These are phyloP conservation scores for Castor canadensis DNA, from an alignment of 2,113 vertebrate genomes.

Conservation along the genomic window DNA sequence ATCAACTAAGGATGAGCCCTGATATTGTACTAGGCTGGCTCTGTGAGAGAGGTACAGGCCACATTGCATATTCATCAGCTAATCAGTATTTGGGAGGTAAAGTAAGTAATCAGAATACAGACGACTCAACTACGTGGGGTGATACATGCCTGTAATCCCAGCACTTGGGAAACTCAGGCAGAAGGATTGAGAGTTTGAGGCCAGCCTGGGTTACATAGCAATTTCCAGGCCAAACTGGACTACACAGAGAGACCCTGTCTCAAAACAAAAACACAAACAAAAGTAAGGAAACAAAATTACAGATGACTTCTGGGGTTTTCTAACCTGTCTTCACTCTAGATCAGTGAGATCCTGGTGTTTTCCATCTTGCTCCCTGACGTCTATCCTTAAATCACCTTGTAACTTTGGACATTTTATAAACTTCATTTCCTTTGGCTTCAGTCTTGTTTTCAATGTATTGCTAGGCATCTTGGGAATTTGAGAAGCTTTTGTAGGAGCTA, in stretches of 20 bases:
- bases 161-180: neutral
- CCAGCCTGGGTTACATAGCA: neutral
- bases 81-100: neutral
- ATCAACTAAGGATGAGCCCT: neutral
- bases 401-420: neutral
- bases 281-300: neutral
- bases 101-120: neutral
- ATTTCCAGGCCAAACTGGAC: neutral
- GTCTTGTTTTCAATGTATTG: neutral
- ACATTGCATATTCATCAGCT: neutral
- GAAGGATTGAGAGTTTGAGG: neutral
- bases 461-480: neutral
- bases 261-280: neutral
- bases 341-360: neutral
- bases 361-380: neutral
- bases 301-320: neutral
- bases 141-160: neutral
- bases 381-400: neutral
- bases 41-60: neutral
- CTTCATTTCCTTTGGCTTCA: neutral
- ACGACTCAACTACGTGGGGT: neutral
- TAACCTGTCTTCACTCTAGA: neutral
- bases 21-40: neutral
- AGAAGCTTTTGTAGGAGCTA: conserved; percentile 35
- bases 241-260: neutral